Evolutionary conservation across 1,140 invertebrate species (phyloP), one percentile per base, ranked within the genome.

Genomic region (Zaprionus tsacasi): DNA sequence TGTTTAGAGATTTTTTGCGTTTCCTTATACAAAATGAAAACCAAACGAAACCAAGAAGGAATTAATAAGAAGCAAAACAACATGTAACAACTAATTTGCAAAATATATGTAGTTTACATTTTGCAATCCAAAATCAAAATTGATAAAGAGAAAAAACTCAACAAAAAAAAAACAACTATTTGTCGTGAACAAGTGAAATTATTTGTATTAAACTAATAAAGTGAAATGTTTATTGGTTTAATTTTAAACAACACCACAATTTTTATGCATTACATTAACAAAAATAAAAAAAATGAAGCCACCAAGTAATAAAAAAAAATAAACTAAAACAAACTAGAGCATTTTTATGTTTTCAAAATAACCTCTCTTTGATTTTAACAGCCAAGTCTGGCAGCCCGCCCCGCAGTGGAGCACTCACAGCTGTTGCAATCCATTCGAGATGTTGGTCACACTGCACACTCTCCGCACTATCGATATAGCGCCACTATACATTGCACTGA

Each of bases 181-280:
- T 86, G 82, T 86, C 82, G 82, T 86, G 69, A 87, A 76, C 69
- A 82, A 87, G 76, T 82, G 78, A 86, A 79, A 78, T 86, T 79
- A 82, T 88, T 87, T 87, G 69, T 87, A 87, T 87, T 82, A 58
- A 79, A 82, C 83, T 87, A 88, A 88, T 87, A 74, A 82, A 87
- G 69, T 87, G 55, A 87, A 79, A 79, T 82, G 83, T 87, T 82
- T 86, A 87, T 79, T 81, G 79, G 82, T 86, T 86, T 87, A 82
- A 72, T 86, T 82, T 87, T 79, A 76, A 74, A 75, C 38, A 77
- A 78, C 79, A 83, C 67, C 77, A 86, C 76, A 65, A 86, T 87
- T 86, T 83, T 87, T 86, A 86, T 86, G 82, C 83, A 86, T 87
- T 86, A 79, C 69, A 87, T 73, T 86, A 65, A 35, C 6, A 35